phyloP scores from a whole-genome alignment of 64 coral and sea anemone species.

The Acropora tenuis region DNA sequence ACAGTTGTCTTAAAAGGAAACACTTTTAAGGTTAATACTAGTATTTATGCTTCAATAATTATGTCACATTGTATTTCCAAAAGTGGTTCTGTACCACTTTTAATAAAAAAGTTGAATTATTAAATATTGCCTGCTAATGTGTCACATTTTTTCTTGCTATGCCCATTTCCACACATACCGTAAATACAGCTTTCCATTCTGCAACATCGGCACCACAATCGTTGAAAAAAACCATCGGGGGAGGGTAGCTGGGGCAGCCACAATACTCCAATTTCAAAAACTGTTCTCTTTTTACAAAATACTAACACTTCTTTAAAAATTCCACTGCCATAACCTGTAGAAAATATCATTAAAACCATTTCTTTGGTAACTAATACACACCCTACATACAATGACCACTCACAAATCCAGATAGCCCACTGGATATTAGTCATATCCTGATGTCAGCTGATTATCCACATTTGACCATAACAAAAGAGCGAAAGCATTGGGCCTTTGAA shows the following conservation, averaged over 20 bases:
- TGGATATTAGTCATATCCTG: too few relatives aligned
- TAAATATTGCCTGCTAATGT: not conserved
- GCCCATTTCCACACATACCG: not conserved
- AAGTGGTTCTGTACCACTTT: conserved; percentile 7
- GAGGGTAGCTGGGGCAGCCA: too few relatives aligned
- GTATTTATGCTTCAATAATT: not conserved
- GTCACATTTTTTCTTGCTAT: not conserved
- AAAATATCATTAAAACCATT: not conserved
- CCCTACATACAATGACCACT: not conserved
- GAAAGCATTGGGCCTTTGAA: too few relatives aligned
- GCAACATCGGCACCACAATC: conserved; percentile 1
- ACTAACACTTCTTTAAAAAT: not conserved
- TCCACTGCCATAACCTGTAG: not conserved
- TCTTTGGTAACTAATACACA: not conserved
- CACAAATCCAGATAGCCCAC: too few relatives aligned
- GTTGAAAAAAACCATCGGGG: not conserved
- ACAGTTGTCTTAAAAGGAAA: conserved; percentile 5
- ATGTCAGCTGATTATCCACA: too few relatives aligned
- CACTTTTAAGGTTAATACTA: not conserved
- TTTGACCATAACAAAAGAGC: too few relatives aligned
- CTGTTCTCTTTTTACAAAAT: too few relatives aligned
- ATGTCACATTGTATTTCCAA: not conserved
- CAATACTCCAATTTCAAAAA: too few relatives aligned
- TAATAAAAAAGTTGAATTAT: conserved; percentile 2
- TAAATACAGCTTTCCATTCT: not conserved